Base-by-base conservation (phyloP, 2,797 vertebrate species). In the Taeniopygia guttata region DNA sequence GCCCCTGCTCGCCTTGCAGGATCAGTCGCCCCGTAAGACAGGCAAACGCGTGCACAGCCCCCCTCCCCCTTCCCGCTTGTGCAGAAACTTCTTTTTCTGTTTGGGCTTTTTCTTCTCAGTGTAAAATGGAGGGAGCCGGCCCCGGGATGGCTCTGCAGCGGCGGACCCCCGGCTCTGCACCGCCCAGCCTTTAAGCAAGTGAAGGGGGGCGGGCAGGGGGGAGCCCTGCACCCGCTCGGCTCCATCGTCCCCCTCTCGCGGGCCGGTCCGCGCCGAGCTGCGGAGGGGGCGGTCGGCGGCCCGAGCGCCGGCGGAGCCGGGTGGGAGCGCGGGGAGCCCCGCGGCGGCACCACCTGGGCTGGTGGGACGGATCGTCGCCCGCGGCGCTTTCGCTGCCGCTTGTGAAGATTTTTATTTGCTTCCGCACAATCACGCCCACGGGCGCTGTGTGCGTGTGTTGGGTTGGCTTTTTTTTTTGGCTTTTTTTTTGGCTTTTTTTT, bases 401-500 rank as follows among this genome's bases (percentile, higher is more conserved):
- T 97, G 95, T 98, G 97, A 97, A 97, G 97, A 97, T 97, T 98
- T 95, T 97, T 97, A 97, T 98, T 97, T 97, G 97, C 98, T 97
- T 96, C 95, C 96, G 95, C 97, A 97, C 96, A 98, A 97, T 98
- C 97, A 98, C 97, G 97, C 98, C 98, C 98, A 98, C 98, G 96
- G 97, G 97, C 93, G 86, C 91, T 89, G 90, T 91, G 94, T 89
- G 94, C 78, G 94, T 91, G 93, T 89, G 63, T 92, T 94, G 87
- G 90, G 92, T 75, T 92, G 87, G 87, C 7, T 58, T 58, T 40
- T 40, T 40, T 87, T 75, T 38, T 38, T 25, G 25, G 26, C 3
- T 3, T 8, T 55, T 43, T 72, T 49, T 27, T 36, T 30, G 20
- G 0, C n/a, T n/a, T 17, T 36, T 56, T 11, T 62, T 46, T 16